phyloP scores from a whole-genome alignment of 2,113 vertebrate genomes.

The Clarias magur region DNA sequence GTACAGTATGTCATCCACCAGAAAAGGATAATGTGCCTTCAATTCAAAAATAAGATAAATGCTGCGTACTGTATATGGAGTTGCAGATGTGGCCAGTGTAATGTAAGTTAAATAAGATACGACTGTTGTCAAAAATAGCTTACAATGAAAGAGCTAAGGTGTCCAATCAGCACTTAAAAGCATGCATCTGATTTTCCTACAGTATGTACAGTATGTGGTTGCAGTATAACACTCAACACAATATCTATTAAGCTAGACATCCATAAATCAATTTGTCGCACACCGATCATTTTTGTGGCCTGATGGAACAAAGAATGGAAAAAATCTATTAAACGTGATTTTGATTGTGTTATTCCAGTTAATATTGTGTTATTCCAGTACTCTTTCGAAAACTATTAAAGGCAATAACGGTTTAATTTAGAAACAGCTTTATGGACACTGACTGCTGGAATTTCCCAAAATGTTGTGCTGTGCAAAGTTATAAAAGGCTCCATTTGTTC shows the following conservation, averaged over 20 bases:
- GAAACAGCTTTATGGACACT: background rate
- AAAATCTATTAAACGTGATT: background rate
- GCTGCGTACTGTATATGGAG: background rate
- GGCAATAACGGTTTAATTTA: background rate
- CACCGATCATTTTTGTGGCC: background rate
- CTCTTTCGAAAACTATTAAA: background rate
- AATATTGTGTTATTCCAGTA: background rate
- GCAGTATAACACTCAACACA: background rate
- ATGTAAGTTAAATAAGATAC: background rate
- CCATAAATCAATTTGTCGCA: too few species aligned
- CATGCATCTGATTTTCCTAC: background rate
- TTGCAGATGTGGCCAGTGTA: background rate
- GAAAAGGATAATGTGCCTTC: background rate
- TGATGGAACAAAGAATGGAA: background rate
- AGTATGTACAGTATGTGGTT: background rate
- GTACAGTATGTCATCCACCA: background rate
- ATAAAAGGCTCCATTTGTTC: background rate
- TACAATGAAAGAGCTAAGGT: background rate
- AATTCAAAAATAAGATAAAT: background rate
- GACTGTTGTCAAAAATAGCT: background rate
- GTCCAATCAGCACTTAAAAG: background rate
- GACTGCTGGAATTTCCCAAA: constrained; percentile 1
- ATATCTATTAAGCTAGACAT: background rate
- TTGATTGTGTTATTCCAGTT: background rate
- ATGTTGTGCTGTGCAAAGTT: background rate